Evolutionary conservation across 2,888 invertebrate species (phyloP).

Genomic region (Microdon myrmicae): DNA sequence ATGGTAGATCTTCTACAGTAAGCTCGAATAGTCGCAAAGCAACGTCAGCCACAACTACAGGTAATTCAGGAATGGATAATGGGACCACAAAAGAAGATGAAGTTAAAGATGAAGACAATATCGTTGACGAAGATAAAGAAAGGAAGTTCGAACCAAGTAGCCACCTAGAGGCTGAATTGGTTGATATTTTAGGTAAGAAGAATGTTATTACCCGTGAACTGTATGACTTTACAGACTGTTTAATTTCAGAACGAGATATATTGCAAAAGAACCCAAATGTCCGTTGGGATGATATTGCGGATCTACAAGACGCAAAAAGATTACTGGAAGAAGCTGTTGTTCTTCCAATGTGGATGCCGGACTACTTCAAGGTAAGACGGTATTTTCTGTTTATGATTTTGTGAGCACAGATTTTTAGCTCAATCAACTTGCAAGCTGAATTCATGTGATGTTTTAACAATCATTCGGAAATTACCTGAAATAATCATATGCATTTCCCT

Average conservation of each 20-base stretch:
- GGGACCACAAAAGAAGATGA: slow-evolving; percentile 71
- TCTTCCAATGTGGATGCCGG: slow-evolving; percentile 96
- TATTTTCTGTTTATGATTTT: too few species aligned
- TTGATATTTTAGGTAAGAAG: slow-evolving; percentile 83
- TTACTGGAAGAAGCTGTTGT: slow-evolving; percentile 97
- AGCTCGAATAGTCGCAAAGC: slow-evolving; percentile 21
- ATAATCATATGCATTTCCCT: too few species aligned
- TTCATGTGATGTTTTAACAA: too few species aligned
- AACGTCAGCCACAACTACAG: slow-evolving; percentile 8
- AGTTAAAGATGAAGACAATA: slow-evolving; percentile 69
- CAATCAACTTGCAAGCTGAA: too few species aligned
- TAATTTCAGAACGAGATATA: slow-evolving; percentile 85
- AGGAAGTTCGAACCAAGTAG: slow-evolving; percentile 85
- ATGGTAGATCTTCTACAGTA: slow-evolving; percentile 31
- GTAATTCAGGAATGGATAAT: slow-evolving; percentile 42
- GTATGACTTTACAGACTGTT: slow-evolving; percentile 10
- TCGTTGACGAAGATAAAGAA: slow-evolving; percentile 82
- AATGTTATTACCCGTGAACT: neutral
- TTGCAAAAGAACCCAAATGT: slow-evolving; percentile 97
- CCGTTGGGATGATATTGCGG: slow-evolving; percentile 94
- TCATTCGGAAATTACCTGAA: too few species aligned
- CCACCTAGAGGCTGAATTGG: slow-evolving; percentile 87
- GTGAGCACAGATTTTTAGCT: too few species aligned
- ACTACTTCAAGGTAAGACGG: slow-evolving; percentile 92
- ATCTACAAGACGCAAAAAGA: slow-evolving; percentile 87